A percentile compares a stretch with the other conserved stretches of the same genome.
Conservation (phyloP, 53 echinoderm and acorn worm genomes). For the Holothuria leucospilota region DNA sequence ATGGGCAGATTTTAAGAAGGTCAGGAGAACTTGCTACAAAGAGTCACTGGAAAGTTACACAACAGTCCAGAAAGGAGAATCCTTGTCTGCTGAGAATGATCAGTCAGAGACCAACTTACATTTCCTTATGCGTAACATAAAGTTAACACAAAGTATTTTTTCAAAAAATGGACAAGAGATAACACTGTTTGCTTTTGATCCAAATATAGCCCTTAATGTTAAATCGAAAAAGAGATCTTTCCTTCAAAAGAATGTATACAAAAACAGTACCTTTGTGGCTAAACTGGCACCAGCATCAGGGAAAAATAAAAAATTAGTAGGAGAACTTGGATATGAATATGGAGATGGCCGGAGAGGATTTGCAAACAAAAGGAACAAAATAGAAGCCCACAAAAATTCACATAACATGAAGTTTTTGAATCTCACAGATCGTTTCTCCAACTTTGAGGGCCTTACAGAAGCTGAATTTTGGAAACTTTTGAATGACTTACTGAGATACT, state of each 20-base stretch:
- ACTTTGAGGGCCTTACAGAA: background rate
- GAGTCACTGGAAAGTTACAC: no score
- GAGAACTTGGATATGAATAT: no score
- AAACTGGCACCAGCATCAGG: no score
- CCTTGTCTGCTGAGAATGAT: no score
- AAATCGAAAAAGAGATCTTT: slow-evolving; percentile 14
- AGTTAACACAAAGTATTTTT: background rate
- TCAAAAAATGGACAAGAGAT: background rate
- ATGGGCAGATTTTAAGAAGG: no score
- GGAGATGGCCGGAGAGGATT: no score
- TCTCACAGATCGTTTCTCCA: no score
- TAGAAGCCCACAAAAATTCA: background rate
- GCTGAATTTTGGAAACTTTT: slow-evolving; percentile 1
- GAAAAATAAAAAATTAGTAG: no score
- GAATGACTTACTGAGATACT: background rate
- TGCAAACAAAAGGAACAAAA: no score
- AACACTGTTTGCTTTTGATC: background rate
- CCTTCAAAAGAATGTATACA: slow-evolving; percentile 22
- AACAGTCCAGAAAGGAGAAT: no score
- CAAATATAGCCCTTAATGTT: background rate
- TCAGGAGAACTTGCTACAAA: no score
- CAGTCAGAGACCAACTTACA: background rate
- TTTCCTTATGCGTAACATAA: background rate
- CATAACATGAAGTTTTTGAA: no score
- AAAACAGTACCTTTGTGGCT: background rate